Percentiles rank a stretch among this genome's conserved stretches.
phyloP scores from a whole-genome alignment of 2,888 invertebrate genomes.

The Ctena decussata region DNA sequence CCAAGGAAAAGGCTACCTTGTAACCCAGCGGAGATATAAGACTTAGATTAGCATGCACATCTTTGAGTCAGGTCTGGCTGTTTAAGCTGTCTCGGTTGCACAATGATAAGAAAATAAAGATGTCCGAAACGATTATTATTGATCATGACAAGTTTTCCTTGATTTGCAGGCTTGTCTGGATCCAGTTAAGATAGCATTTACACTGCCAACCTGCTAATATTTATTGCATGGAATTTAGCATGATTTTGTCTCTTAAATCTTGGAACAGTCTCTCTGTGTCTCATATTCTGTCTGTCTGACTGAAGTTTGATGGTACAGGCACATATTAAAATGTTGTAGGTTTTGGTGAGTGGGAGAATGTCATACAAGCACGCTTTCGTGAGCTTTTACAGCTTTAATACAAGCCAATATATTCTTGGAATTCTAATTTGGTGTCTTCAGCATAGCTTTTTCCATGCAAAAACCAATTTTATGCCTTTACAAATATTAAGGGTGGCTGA shows the following conservation, averaged over 20 bases:
- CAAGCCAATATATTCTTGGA: neutral
- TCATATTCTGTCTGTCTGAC: neutral
- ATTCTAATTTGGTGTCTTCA: neutral
- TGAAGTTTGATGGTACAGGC: too few relatives aligned
- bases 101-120: too few relatives aligned
- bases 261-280: neutral
- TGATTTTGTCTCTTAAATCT: neutral
- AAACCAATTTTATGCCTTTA: too few relatives aligned
- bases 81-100: too few relatives aligned
- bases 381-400: neutral
- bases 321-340: too few relatives aligned
- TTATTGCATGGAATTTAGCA: neutral
- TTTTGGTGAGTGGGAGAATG: too few relatives aligned
- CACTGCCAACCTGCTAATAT: neutral
- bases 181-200: neutral
- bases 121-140: too few relatives aligned
- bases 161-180: neutral
- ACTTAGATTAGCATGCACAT: too few relatives aligned
- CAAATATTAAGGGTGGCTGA: too few relatives aligned
- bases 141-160: too few relatives aligned
- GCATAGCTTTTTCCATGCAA: too few relatives aligned
- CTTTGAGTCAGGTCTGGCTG: too few relatives aligned
- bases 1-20: neutral
- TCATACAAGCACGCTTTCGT: neutral
- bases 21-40: neutral